Evolutionary conservation across 2,797 vertebrate genomes (phyloP), one percentile per base, ranked within the genome.

Genomic region (Zalophus californianus): DNA sequence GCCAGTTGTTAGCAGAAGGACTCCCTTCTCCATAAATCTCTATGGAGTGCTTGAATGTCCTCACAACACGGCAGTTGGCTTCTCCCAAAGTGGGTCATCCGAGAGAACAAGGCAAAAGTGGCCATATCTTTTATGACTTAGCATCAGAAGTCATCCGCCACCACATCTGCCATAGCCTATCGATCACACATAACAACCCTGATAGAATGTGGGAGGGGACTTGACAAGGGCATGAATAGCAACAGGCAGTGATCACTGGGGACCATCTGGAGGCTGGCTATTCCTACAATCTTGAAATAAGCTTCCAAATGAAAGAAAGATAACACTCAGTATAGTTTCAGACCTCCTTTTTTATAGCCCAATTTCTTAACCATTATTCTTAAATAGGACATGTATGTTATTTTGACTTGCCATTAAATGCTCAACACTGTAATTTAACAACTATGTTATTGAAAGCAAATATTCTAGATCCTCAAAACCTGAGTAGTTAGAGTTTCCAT

Each of bases 361-460:
- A 87, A 50, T 66, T 90, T 90, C 66, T 84, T 70, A 87, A 91
- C 18, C 95, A 90, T 32, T 48, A 32, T 54, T 88, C 35, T 95
- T n/a, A 92, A 48, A 54, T 50, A 77, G 56, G 20, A 90, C n/a
- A 82, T 6, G 14, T 44, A 12, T 72, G 50, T 58, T 86, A 75
- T 66, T 77, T 96, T 95, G 70, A 93, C 38, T 93, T 78, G 35
- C 4, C 75, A 95, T 52, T 78, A 93, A 95, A 75, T 93, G 35
- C 12, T 93, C 90, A 62, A 1, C 64, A 8, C 32, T 29, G 80
- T 68, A 78, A 68, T 35, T 85, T 35, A 64, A 27, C 35, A 72
- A 18, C 35, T 66, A 62, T 64, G 62, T 60, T 27, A 95, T 75
- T 90, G 8, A 44, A 97, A 75, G 13, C 13, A 97, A n/a, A 78